phyloP scores from a whole-genome alignment of 2,113 vertebrate species.

The Tauraco erythrolophus region DNA sequence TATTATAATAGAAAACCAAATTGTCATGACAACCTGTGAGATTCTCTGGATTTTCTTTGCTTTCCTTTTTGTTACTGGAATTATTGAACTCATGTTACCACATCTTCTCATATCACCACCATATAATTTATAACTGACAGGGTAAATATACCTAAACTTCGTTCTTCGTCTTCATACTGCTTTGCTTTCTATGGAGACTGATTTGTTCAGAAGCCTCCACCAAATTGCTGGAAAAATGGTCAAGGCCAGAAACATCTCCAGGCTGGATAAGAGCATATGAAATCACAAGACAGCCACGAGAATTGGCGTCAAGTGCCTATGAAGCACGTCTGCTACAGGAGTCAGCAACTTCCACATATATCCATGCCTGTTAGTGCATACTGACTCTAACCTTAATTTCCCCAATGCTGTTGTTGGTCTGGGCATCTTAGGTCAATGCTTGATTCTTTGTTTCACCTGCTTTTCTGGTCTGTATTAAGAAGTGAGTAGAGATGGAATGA shows the following conservation, averaged over 20 bases:
- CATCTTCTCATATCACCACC: not conserved
- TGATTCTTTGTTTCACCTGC: not conserved
- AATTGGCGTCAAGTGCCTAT: not conserved
- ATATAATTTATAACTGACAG: not conserved
- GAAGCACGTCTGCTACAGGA: not conserved
- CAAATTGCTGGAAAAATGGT: not conserved
- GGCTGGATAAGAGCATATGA: not conserved
- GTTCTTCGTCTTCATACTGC: not conserved
- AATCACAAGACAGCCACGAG: not conserved
- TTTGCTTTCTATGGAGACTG: not conserved
- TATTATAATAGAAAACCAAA: not conserved
- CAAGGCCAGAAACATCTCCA: not conserved
- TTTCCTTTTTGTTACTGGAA: not conserved
- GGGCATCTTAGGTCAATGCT: not conserved
- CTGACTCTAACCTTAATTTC: not conserved
- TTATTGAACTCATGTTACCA: not conserved
- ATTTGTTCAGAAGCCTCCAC: not conserved
- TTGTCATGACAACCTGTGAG: not conserved
- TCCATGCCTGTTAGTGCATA: not conserved
- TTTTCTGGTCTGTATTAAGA: not conserved
- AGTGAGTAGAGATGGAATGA: not conserved
- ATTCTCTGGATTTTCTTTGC: not conserved
- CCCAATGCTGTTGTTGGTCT: not conserved
- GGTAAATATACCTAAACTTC: not conserved
- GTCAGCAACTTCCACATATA: not conserved